Evolutionary conservation across 53 echinoderm and acorn worm species (phyloP).

Genomic region (Hippasteria phrygiana): DNA sequence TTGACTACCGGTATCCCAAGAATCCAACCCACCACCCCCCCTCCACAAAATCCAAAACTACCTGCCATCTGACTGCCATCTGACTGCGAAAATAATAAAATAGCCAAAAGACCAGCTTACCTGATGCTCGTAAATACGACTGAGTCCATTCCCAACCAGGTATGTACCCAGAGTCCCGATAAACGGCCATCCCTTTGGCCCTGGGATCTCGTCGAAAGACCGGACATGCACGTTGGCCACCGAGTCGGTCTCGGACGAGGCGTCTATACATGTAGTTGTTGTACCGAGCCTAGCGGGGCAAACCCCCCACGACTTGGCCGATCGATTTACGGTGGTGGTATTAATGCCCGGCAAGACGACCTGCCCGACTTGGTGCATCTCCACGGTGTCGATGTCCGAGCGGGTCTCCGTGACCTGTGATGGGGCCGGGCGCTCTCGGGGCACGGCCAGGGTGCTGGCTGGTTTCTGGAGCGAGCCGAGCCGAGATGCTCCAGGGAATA

Average conservation of each 20-base stretch:
- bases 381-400: constrained; percentile 20
- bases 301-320: constrained; percentile 11
- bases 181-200: constrained; percentile 92
- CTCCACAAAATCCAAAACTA: too few relatives aligned
- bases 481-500: constrained; percentile 35
- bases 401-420: neutral
- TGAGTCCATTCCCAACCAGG: constrained; percentile 86
- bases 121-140: constrained; percentile 91
- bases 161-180: constrained; percentile 88
- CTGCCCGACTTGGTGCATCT: constrained; percentile 19
- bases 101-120: constrained; percentile 73
- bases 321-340: neutral
- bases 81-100: too few relatives aligned
- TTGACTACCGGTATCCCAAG: too few relatives aligned
- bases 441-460: constrained; percentile 48
- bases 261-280: neutral
- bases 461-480: neutral
- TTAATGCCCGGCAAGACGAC: neutral
- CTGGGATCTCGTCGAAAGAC: constrained; percentile 89
- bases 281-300: constrained; percentile 28
- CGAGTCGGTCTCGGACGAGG: neutral
- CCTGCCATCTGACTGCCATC: too few relatives aligned
- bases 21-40: too few relatives aligned
- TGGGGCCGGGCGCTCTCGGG: constrained; percentile 26
- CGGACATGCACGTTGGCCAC: constrained; percentile 13